phyloP scores from a whole-genome alignment of 2,888 invertebrate species.

The Eupithecia exiguata region DNA sequence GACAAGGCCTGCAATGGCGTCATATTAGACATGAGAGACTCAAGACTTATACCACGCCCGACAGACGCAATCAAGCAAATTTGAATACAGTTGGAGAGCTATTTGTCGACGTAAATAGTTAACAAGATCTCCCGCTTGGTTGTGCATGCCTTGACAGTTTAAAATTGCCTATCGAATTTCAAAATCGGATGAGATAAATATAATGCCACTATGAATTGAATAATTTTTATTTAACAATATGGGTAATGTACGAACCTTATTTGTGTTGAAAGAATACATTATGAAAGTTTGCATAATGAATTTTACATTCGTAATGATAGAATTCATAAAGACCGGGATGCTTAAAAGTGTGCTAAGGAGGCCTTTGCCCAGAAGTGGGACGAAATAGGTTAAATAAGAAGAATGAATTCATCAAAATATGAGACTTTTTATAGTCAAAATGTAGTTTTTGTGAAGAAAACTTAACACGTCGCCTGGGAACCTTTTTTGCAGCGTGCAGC shows the following conservation, averaged over 20 bases:
- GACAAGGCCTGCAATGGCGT: background rate
- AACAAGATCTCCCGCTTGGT: conserved; percentile 26
- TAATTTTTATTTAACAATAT: background rate
- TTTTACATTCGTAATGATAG: too few species aligned
- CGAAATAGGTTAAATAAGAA: too few species aligned
- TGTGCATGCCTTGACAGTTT: conserved; percentile 1
- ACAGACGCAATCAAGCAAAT: conserved; percentile 27
- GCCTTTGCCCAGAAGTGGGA: too few species aligned
- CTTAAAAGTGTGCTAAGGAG: too few species aligned
- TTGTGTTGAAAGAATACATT: too few species aligned
- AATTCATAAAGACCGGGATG: too few species aligned
- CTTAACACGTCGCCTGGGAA: too few species aligned
- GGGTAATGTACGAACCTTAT: too few species aligned
- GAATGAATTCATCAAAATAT: too few species aligned
- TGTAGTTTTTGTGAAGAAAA: background rate
- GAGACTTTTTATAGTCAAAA: too few species aligned
- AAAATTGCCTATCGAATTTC: background rate
- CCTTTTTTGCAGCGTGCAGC: too few species aligned
- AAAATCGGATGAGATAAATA: background rate
- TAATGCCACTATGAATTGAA: background rate
- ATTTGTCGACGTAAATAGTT: conserved; percentile 40
- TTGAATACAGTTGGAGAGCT: conserved; percentile 37
- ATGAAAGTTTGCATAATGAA: too few species aligned
- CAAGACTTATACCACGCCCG: conserved; percentile 8
- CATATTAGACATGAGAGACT: background rate